Base-by-base conservation (phyloP, 2,888 invertebrate genomes). In the Elysia crispata region DNA sequence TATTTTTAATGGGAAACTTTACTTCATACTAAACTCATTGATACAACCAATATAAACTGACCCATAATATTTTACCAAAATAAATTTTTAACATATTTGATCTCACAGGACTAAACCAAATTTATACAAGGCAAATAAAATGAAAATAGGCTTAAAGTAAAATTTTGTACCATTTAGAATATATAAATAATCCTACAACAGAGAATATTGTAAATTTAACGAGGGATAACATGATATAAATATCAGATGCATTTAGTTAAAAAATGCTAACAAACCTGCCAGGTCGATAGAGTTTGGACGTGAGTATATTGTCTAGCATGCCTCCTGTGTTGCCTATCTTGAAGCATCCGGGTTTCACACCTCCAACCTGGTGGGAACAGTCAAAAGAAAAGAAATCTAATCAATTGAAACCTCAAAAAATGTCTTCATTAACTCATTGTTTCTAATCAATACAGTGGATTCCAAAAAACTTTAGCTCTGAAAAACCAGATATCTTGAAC, bases 321-420 rank as follows among this genome's bases (percentile, higher is more conserved):
- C 99, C 99, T 20, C 99, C 99, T 0, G 99, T 99, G 94, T 99
- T 99, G 79, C 98, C 98, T 87, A 99, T 99, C 93, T 99, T 99
- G 93, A 99, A 98, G 92, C 98, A 98, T 0, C 99, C 99, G 0
- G 99, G 99, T 89, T 99, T 98, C 80, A 99, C 96, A 5, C 99
- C 99, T 72, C 99, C 99, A 62, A 99, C 93, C 92, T 92, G 74
- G 8, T 20, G 60, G 60, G 60, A 60, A 15, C 6, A 41, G 41
- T 6, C 41, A 41, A 41, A 41, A 41, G 5, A 41, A 3, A 41
- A 41, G 11, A 41, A 41, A 41, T 11, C 3, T 41, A 41, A 3
- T 41, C 11, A 41, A 41, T 6, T 6, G 11, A 41, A 41, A 41
- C 41, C 41, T 41, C 41, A 41, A 41, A n/a, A n/a, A n/a, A n/a